phyloP scores from a whole-genome alignment of 1,140 invertebrate species.

The Ladona fulva region DNA sequence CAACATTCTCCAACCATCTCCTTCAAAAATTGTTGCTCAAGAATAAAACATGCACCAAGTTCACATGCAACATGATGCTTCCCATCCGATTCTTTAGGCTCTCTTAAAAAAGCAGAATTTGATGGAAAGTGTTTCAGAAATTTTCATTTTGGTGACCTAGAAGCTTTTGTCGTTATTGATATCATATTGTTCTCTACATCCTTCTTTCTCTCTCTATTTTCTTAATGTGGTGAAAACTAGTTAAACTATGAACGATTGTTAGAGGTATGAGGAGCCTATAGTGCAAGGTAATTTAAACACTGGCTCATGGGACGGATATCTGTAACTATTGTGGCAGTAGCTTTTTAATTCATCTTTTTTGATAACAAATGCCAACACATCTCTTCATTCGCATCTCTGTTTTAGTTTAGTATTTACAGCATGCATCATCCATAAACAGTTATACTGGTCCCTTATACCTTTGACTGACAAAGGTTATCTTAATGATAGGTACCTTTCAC shows the following conservation, averaged over 20 bases:
- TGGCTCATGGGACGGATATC: background rate
- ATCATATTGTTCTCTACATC: no score
- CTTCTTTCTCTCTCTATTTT: no score
- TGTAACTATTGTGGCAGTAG: conserved; percentile 4
- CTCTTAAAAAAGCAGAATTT: no score
- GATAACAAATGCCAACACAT: background rate
- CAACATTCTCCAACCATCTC: background rate
- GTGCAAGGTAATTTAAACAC: background rate
- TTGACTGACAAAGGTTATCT: background rate
- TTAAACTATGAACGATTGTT: background rate
- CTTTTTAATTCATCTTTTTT: background rate
- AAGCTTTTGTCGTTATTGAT: no score
- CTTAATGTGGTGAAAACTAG: background rate
- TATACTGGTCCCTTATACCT: background rate
- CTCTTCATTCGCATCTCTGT: background rate
- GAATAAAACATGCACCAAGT: background rate
- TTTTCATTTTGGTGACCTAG: no score
- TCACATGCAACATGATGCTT: background rate
- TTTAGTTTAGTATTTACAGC: background rate
- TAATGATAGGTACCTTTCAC: no score
- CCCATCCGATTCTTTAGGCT: no score
- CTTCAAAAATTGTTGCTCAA: background rate
- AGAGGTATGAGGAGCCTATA: background rate
- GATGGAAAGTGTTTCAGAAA: no score
- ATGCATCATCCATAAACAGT: background rate